Base-by-base conservation (phyloP, 2,888 invertebrate species). In the Cerceris rybyensis region DNA sequence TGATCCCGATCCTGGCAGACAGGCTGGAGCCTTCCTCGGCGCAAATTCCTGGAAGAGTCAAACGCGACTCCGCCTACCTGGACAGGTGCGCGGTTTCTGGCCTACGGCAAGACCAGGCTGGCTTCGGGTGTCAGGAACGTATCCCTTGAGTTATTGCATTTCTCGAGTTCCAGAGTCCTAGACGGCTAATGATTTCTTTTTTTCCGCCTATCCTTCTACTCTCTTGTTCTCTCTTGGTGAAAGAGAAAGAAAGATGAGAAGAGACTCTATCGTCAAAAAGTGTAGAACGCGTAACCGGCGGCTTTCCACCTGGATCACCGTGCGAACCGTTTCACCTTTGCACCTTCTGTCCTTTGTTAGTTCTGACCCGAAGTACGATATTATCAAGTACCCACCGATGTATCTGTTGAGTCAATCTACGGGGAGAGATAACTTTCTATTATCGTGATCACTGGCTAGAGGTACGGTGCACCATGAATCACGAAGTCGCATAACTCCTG, bases 1-100 rank as follows among this genome's bases (percentile, higher is more conserved):
- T 90, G 89, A 90, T 90, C 87, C 89, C 90, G 91, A 90, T 90
- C 83, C 81, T 83, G 86, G 91, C 87, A 92, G 92, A 92, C 92
- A 90, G 88, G 87, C 86, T 87, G 92, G 92, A 90, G 91, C 90
- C 92, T 85, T 81, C 81, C 85, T 83, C 72, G 81, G 79, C 80
- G 82, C 81, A 76, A 83, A 90, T 92, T 92, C 91, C 81, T 86
- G 88, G 91, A 92, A 92, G 85, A 84, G 86, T 78, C 69, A 85
- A 74, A 68, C 83, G 80, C 80, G 81, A 82, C 85, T 87, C 87
- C 86, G 82, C 89, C 88, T 91, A 91, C 90, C 91, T 91, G 91
- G 89, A 92, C 92, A 92, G 92, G 92, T 91, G 91, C 90, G 84
- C 86, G 81, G 83, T 85, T 84, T 86, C 83, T 88, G 86, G 87